Base-by-base conservation (phyloP, 2,113 vertebrate species). In the Neogobius melanostomus region DNA sequence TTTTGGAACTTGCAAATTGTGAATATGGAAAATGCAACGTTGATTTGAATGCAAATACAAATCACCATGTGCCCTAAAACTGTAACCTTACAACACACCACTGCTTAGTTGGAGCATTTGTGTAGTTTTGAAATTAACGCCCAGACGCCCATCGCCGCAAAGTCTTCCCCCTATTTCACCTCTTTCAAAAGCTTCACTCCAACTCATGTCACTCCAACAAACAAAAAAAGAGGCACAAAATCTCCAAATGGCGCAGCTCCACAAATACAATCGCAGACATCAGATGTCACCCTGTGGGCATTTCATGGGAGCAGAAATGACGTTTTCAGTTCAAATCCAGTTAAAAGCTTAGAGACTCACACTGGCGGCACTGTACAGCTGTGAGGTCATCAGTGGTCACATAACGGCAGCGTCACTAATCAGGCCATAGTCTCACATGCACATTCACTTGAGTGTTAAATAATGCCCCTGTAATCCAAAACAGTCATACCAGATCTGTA, bases 321-420 rank as follows among this genome's bases (percentile, higher is more conserved):
- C 57, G 75, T 82, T 79, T 76, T 72, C 70, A n/a, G 61, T 42
- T 80, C 49, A 85, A 85, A 89, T 89, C 83, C 82, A 77, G 71
- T 89, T 83, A 86, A 66, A 68, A 75, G 82, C 77, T 88, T 82
- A 89, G 56, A 82, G 64, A 81, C 77, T 87, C 83, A 75, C 69
- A 74, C 67, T 67, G 68, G 82, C 28, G 7, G 6, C 76, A 87
- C 60, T 82, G 75, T 79, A 71, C 8, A 49, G 46, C 61, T 9
- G 67, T 74, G 75, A 77, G 76, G 74, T 79, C 74, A 80, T 43
- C 53, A 52, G 61, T 77, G 84, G 72, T 79, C 74, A 75, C 69
- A 80, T 75, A 16, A 62, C 69, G 59, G 59, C 60, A 68, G 10
- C n/a, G 11, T 54, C 77, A 76, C 17, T 11, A 45, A 69, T 77